Conservation (phyloP, 1,140 invertebrate genomes). For the Berghia stephanieae region DNA sequence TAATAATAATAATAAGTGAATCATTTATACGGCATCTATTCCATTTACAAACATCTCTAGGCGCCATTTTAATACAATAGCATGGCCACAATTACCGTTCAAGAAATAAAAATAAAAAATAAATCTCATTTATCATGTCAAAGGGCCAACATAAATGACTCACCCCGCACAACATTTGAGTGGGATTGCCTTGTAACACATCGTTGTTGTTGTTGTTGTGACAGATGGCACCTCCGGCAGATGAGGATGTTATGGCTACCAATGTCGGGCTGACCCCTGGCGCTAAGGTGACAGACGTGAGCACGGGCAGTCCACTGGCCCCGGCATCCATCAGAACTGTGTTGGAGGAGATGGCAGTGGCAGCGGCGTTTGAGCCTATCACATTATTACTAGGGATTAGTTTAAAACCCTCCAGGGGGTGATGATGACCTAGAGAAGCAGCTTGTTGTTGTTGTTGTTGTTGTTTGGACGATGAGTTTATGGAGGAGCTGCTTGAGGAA, state of each 20-base stretch:
- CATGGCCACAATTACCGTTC: too few species aligned
- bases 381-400: slow-evolving; percentile 47
- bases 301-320: slow-evolving; percentile 47
- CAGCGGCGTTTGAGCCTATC: slow-evolving; percentile 26
- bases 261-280: slow-evolving; percentile 37
- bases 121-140: too few species aligned
- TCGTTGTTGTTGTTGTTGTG: slow-evolving; percentile 10
- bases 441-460: too few species aligned
- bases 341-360: slow-evolving; percentile 40
- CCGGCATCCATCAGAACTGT: slow-evolving; percentile 50
- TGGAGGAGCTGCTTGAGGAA: neutral
- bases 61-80: too few species aligned
- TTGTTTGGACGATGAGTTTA: slow-evolving; percentile 16
- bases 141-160: neutral
- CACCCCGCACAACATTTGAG: slow-evolving; percentile 17
- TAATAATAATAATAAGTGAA: too few species aligned
- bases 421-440: too few species aligned
- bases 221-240: too few species aligned
- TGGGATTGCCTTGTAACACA: neutral
- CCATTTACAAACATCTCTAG: too few species aligned
- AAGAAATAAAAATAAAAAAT: too few species aligned
- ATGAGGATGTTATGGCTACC: slow-evolving; percentile 38
- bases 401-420: slow-evolving; percentile 43
- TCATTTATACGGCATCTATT: too few species aligned
- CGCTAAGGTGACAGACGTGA: slow-evolving; percentile 49